Conservation (phyloP, 2,888 invertebrate species). For the Teleogryllus oceanicus region DNA sequence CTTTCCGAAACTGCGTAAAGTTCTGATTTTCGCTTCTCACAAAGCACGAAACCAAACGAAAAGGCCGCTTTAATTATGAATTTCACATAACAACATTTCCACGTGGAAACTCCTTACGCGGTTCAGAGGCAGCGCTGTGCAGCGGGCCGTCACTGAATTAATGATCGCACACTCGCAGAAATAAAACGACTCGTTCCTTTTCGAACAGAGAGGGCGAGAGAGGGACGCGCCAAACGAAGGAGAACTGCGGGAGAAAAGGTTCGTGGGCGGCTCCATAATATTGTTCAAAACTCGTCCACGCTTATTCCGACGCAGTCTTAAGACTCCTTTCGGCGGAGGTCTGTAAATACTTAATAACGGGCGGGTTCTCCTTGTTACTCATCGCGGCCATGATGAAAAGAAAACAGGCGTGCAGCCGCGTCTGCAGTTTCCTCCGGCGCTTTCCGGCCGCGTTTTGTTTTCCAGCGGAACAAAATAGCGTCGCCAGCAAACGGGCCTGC, state of each 20-base stretch:
- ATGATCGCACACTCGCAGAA: constrained; percentile 4
- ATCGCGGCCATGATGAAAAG: background rate
- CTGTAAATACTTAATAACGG: constrained; percentile 18
- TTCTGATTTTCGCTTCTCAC: too few relatives aligned
- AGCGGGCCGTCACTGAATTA: background rate
- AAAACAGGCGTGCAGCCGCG: background rate
- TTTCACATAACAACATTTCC: background rate
- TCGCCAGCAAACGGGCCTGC: background rate
- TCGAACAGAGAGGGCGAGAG: background rate
- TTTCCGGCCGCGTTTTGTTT: background rate
- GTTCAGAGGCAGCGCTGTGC: background rate
- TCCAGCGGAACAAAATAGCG: background rate
- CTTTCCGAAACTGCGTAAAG: too few relatives aligned
- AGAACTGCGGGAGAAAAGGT: too few relatives aligned
- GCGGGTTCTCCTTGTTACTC: background rate
- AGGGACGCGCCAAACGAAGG: background rate
- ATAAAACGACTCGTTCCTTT: background rate
- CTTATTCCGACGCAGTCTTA: background rate
- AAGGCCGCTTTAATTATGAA: background rate
- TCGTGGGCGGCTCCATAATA: background rate
- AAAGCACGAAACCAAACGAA: too few relatives aligned
- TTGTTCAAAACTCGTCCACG: background rate
- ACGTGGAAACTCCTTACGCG: background rate
- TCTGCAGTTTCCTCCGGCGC: background rate
- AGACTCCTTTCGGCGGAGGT: background rate